Percentiles rank a stretch among this genome's conserved stretches.
These are phyloP conservation scores for Megaptera novaeangliae DNA, from an alignment of 2,113 vertebrate genomes.

Conservation along the genomic window DNA sequence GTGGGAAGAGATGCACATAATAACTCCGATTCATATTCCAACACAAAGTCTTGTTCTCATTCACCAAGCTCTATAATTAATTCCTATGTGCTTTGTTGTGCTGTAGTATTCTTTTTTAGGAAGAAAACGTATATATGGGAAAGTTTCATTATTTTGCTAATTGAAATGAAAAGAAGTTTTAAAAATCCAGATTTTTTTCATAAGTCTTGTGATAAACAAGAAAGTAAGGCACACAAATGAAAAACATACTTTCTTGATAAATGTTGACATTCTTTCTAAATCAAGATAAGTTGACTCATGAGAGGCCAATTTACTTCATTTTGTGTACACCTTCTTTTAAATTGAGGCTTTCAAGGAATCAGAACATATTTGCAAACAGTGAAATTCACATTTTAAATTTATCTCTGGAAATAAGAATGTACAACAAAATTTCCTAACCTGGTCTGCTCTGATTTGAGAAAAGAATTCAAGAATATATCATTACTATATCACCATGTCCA, in stretches of 20 bases:
- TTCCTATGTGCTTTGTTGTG: neutral
- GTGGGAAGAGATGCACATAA: neutral
- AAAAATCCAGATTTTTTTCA: neutral
- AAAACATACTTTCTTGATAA: neutral
- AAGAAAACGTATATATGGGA: neutral
- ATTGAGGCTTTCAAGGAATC: neutral
- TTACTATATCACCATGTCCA: slow-evolving; percentile 45
- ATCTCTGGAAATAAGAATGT: slow-evolving; percentile 23
- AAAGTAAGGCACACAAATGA: neutral
- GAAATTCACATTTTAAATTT: slow-evolving; percentile 8
- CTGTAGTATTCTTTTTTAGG: neutral
- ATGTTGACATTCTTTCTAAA: neutral
- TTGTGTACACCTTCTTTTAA: neutral
- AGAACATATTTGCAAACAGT: neutral
- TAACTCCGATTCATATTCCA: neutral
- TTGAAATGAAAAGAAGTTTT: neutral
- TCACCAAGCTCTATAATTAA: neutral
- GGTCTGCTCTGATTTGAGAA: neutral
- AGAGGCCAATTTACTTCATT: neutral
- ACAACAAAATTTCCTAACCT: slow-evolving; percentile 13
- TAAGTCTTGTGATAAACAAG: neutral
- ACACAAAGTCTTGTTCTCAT: neutral
- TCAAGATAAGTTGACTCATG: neutral
- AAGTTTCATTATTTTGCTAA: slow-evolving; percentile 3
- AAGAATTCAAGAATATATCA: slow-evolving; percentile 40